A percentile compares a stretch with the other conserved stretches of the same genome.
Evolutionary conservation across 2,113 vertebrate genomes (phyloP).

Genomic region (Salvelinus alpinus): DNA sequence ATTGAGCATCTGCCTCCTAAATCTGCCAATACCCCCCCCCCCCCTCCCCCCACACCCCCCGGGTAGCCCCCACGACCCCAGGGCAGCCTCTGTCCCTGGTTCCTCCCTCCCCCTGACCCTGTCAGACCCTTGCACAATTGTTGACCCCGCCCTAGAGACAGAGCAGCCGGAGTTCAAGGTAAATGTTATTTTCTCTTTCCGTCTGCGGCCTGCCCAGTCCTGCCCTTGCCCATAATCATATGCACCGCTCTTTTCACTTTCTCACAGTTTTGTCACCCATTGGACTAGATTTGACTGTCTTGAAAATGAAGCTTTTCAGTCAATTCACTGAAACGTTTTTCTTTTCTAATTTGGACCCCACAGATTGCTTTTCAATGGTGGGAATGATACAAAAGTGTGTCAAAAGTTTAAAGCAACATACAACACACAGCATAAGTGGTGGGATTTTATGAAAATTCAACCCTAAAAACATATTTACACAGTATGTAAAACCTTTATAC

Average conservation of each 20-base stretch:
- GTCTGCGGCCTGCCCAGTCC: conserved; percentile 54
- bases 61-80: conserved; percentile 61
- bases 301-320: conserved; percentile 46
- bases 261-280: conserved; percentile 36
- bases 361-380: conserved; percentile 13
- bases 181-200: conserved; percentile 61
- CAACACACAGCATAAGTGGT: background rate
- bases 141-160: conserved; percentile 66
- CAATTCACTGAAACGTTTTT: conserved; percentile 41
- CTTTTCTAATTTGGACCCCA: conserved; percentile 42
- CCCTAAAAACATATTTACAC: too few relatives aligned
- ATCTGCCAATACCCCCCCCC: conserved; percentile 61
- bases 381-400: conserved; percentile 11
- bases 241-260: conserved; percentile 60
- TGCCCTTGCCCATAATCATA: conserved; percentile 48
- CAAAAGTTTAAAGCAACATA: background rate
- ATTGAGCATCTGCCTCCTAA: conserved; percentile 78
- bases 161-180: conserved; percentile 76
- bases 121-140: conserved; percentile 64
- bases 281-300: conserved; percentile 25
- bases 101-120: conserved; percentile 32
- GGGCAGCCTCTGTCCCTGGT: conserved; percentile 52
- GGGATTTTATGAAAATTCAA: too few relatives aligned
- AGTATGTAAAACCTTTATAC: too few relatives aligned
- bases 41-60: conserved; percentile 23